Evolutionary conservation across 2,797 vertebrate species (phyloP).

Genomic region (Sebastes baramenuke): DNA sequence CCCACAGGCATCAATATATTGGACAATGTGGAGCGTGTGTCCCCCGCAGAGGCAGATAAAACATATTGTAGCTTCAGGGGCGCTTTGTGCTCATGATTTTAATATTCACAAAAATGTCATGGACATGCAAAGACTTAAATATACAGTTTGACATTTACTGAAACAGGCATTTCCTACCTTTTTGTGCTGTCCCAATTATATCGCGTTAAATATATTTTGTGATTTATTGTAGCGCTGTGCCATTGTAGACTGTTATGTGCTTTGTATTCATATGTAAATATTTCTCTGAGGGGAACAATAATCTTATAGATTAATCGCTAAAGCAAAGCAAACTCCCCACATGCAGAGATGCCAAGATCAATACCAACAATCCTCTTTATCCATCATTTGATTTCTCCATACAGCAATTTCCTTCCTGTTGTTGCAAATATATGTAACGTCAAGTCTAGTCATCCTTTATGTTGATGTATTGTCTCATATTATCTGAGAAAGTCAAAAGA

Average conservation of each 20-base stretch:
- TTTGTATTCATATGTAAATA: neutral
- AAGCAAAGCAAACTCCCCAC: neutral
- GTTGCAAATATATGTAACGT: neutral
- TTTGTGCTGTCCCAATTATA: neutral
- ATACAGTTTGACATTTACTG: slow-evolving; percentile 45
- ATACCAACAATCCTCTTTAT: neutral
- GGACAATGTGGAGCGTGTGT: slow-evolving; percentile 37
- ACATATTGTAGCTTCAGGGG: slow-evolving; percentile 16
- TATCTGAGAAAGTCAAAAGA: neutral
- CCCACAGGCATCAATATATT: slow-evolving; percentile 56
- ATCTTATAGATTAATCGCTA: neutral
- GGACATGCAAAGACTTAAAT: slow-evolving; percentile 9
- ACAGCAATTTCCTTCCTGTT: neutral
- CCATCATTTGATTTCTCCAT: neutral
- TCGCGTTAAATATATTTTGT: neutral
- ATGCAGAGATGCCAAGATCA: neutral
- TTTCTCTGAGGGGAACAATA: neutral
- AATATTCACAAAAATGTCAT: slow-evolving; percentile 44
- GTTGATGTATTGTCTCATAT: neutral
- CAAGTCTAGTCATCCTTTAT: neutral
- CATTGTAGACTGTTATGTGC: neutral
- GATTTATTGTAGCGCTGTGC: neutral
- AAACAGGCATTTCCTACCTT: neutral
- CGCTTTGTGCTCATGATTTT: slow-evolving; percentile 18
- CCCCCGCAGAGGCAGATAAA: slow-evolving; percentile 30